Percentiles rank a stretch among this genome's conserved stretches.
Evolutionary conservation across 2,113 vertebrate species (phyloP).

Genomic region (Aphelocoma coerulescens): DNA sequence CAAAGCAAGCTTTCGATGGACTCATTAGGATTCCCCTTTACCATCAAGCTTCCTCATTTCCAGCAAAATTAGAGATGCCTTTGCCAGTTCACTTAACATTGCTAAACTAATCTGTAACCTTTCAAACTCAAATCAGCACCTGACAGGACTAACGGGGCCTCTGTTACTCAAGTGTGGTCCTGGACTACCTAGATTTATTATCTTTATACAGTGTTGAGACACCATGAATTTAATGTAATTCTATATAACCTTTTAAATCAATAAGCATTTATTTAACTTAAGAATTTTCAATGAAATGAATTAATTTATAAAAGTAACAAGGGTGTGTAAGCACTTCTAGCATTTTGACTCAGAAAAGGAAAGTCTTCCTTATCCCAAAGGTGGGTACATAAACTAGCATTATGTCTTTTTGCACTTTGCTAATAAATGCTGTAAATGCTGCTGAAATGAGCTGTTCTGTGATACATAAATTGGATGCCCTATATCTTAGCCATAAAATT

Average conservation of each 20-base stretch:
- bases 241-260: slow-evolving; percentile 64
- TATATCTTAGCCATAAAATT: slow-evolving; percentile 24
- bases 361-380: neutral
- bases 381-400: neutral
- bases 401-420: neutral
- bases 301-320: slow-evolving; percentile 33
- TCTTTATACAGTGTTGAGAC: slow-evolving; percentile 61
- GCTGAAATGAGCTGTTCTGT: neutral
- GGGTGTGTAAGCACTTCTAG: neutral
- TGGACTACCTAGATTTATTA: slow-evolving; percentile 66
- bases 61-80: slow-evolving; percentile 91
- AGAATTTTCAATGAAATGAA: slow-evolving; percentile 60
- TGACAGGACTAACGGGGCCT: slow-evolving; percentile 71
- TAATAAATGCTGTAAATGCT: neutral
- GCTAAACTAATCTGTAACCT: slow-evolving; percentile 83
- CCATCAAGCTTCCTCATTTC: slow-evolving; percentile 90
- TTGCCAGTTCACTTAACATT: slow-evolving; percentile 87
- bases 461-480: neutral
- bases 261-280: slow-evolving; percentile 60
- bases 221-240: slow-evolving; percentile 44
- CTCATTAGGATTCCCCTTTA: slow-evolving; percentile 96
- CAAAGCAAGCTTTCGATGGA: slow-evolving; percentile 93
- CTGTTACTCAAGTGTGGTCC: slow-evolving; percentile 65
- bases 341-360: neutral
- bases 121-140: slow-evolving; percentile 74